These are phyloP conservation scores for Aporophyla lueneburgensis DNA, from an alignment of 2,888 invertebrate species.

Conservation along the genomic window DNA sequence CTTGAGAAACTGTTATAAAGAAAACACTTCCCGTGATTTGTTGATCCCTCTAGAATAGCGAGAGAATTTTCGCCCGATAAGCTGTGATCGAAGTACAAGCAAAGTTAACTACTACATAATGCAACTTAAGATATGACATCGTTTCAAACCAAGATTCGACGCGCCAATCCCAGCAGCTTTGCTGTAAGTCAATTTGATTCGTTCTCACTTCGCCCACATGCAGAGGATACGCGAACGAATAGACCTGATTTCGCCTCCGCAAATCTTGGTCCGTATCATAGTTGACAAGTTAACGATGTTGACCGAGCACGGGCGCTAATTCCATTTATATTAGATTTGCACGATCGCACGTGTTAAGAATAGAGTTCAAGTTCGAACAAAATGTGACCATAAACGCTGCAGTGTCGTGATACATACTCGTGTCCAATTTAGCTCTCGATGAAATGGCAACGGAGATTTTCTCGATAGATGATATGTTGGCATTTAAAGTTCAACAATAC, in stretches of 20 bases:
- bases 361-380: constrained; percentile 54
- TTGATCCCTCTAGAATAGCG: not conserved
- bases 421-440: constrained; percentile 38
- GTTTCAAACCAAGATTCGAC: constrained; percentile 62
- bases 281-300: constrained; percentile 67
- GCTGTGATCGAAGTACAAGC: constrained; percentile 15
- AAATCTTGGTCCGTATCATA: constrained; percentile 65
- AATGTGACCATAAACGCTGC: constrained; percentile 54
- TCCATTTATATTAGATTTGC: constrained; percentile 71
- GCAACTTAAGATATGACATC: constrained; percentile 53
- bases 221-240: constrained; percentile 50
- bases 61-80: constrained; percentile 4
- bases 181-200: constrained; percentile 66
- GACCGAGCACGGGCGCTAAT: constrained; percentile 64
- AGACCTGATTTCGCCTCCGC: constrained; percentile 69
- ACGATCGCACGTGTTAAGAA: constrained; percentile 65
- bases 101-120: constrained; percentile 43
- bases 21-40: not conserved
- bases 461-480: constrained; percentile 7
- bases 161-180: constrained; percentile 62
- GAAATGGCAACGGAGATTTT: constrained; percentile 28
- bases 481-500: constrained; percentile 11
- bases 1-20: not conserved
- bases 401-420: constrained; percentile 40
- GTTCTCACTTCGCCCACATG: constrained; percentile 69